Conservation (phyloP, 64 coral and sea anemone genomes). For the Porites lutea region DNA sequence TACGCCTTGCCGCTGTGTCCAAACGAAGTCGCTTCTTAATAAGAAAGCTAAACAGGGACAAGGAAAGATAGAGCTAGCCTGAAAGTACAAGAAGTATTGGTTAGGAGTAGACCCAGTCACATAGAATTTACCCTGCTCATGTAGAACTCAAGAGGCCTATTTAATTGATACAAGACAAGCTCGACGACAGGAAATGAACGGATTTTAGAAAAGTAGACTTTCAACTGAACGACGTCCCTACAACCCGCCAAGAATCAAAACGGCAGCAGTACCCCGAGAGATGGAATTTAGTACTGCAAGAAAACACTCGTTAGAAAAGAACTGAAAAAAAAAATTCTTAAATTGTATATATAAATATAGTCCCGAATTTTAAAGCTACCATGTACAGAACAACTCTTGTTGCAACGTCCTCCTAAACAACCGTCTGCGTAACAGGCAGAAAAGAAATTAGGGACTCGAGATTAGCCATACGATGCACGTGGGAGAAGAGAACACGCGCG, state of each 20-base stretch:
- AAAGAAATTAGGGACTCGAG: no score
- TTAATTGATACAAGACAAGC: constrained; percentile 3
- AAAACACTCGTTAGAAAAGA: no score
- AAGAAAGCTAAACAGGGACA: not conserved
- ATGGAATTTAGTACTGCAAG: no score
- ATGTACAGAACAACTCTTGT: no score
- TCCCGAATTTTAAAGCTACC: no score
- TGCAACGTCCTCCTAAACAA: no score
- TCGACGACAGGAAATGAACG: not conserved
- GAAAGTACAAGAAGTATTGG: not conserved
- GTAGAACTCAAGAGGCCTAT: not conserved
- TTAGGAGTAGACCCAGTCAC: not conserved
- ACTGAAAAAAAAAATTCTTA: no score
- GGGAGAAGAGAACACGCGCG: no score
- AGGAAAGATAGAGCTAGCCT: not conserved
- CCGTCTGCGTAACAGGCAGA: no score
- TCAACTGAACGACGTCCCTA: not conserved
- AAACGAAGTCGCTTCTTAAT: constrained; percentile 6
- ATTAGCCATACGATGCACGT: no score
- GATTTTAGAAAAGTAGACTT: not conserved
- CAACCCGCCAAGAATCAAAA: not conserved
- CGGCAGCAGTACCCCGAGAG: no score
- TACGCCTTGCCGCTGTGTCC: not conserved
- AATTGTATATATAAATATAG: no score
- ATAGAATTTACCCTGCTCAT: not conserved